Evolutionary conservation across 2,113 vertebrate genomes (phyloP).

Genomic region (Calidris pugnax): DNA sequence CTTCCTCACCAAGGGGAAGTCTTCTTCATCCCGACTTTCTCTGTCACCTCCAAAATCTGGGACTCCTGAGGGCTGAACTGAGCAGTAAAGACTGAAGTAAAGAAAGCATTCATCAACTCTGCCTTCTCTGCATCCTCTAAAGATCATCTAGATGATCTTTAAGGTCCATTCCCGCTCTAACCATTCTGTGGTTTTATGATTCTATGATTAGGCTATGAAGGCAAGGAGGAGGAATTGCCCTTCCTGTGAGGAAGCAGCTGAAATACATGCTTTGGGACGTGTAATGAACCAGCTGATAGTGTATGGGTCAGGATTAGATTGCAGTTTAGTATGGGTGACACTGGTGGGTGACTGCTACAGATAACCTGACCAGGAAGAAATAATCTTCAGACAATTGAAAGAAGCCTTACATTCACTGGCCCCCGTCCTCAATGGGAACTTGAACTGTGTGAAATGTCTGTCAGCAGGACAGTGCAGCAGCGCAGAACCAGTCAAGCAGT

Average conservation of each 20-base stretch:
- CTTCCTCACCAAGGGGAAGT: too few species aligned
- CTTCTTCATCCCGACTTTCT: too few species aligned
- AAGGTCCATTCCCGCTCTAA: neutral
- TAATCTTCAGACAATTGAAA: neutral
- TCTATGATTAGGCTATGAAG: neutral
- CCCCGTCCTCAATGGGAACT: neutral
- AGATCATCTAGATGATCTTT: neutral
- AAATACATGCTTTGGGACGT: neutral
- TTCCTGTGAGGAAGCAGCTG: neutral
- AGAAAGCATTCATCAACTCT: too few species aligned
- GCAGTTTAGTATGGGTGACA: neutral
- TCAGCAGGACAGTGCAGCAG: neutral
- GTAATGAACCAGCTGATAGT: neutral
- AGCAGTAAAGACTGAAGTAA: too few species aligned
- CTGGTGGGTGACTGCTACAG: neutral
- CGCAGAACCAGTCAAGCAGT: neutral
- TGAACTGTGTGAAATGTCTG: neutral
- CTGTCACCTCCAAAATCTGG: too few species aligned
- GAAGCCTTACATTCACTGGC: neutral
- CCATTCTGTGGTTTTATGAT: neutral
- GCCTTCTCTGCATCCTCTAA: too few species aligned
- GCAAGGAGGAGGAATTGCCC: too few species aligned
- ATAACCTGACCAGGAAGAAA: neutral
- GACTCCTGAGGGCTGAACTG: too few species aligned
- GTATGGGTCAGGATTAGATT: neutral